Base-by-base conservation (phyloP, 30 jellyfish, hydroid and myxozoan species). In the Turritopsis dohrnii region DNA sequence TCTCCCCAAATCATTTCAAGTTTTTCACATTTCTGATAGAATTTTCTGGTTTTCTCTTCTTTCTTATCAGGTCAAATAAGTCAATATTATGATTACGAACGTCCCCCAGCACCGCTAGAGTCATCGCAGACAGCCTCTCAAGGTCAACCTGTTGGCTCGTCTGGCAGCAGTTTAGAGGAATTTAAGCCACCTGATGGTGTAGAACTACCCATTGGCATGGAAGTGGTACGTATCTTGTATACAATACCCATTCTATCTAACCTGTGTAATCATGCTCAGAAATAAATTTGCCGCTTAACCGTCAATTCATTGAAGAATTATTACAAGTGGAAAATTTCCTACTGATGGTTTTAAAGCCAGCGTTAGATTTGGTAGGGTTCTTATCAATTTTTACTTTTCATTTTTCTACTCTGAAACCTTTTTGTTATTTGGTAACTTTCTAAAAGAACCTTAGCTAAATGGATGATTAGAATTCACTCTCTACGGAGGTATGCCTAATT, bases 101-200 rank as follows among this genome's bases (percentile, higher is more conserved):
- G 87, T 9, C 87, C 87, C 21, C 87, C 87, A 16, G 83, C 87
- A 22, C 87, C 87, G 13, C 84, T 65, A 1, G 60, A 53, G 8
- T 31, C 87, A 52, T 16, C 21, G 41, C 4, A 1, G 65, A 74
- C 82, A 22, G 83, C 87, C 28, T 25, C 83, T 16, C 60, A 53
- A 80, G 52, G 24, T 26, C 66, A 25, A 30, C 26, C 75, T 28
- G 53, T 31, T 24, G 83, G 41, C 26, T 20, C 52, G 0, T 26
- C 83, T 0, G 71, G 41, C 26, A 29, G 21, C 18, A 17, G 18
- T 27, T 29, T 29, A 74, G 94, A 85, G 23, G 23, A 41, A 29
- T 94, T 76, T 60, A 72, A 21, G n/a, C 89, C 90, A 30, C 99
- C 99, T 3, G 96, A 52, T 18, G 90, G 85, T n/a, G 90, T 94